Evolutionary conservation across 2,888 invertebrate genomes (phyloP), one percentile per base, ranked within the genome.

Genomic region (Troides helena): DNA sequence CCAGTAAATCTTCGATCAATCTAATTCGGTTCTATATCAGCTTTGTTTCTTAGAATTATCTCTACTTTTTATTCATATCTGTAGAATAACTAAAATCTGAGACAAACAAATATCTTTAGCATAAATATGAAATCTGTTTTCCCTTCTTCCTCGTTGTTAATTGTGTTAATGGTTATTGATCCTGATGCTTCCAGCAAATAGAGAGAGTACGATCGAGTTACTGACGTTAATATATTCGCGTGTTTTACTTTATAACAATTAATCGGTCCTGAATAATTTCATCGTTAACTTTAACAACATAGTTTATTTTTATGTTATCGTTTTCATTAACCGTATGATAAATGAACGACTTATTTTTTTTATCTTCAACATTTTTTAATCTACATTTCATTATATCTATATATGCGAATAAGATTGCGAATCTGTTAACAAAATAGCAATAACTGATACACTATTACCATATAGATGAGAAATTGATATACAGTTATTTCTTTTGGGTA

Each of bases 371-470:
- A 53, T 53, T n/a, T n/a, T 5, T n/a, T n/a, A 53, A n/a, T 53
- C 53, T 53, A 53, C 46, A 14, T 53, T 53, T 53, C n/a, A 53
- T 53, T n/a, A n/a, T 12, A 53, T 53, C 53, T 18, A 53, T 53
- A 50, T 17, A 53, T 30, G 30, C 30, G 30, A 30, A 30, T 30
- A 30, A 30, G 30, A 30, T 53, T 53, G 46, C 14, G 14, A 46
- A 12, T 46, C 14, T 53, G n/a, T 53, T 53, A 53, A 53, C n/a
- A n/a, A 53, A 53, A 53, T 53, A 53, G 53, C 53, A n/a, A 62
- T 50, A 23, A 68, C 58, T 62, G 68, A 56, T 65, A 62, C 70
- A 62, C 56, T 67, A 72, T 72, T 73, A 70, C 39, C 71, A 70
- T 73, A 68, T 69, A 67, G 58, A 65, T 70, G 72, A 68, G 58